Evolutionary conservation across 1,140 invertebrate species (phyloP).

Genomic region (Bursaphelenchus mucronatus): DNA sequence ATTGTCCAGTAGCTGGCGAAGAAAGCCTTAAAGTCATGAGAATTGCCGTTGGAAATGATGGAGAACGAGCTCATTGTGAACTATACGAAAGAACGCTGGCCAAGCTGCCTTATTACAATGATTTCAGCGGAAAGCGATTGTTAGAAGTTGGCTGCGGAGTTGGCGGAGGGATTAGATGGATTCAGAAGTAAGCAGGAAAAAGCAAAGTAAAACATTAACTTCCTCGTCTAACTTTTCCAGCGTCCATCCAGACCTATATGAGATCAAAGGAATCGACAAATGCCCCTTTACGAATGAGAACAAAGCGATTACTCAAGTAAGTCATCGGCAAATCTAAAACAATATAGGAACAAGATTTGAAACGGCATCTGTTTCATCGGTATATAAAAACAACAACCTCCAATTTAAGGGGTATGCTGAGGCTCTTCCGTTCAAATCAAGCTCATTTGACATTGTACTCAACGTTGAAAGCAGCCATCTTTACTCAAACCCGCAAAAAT

Average conservation of each 20-base stretch:
- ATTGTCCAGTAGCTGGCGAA: conserved; percentile 11
- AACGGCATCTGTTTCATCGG: background rate
- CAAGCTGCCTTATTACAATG: conserved; percentile 31
- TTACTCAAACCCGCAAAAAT: conserved; percentile 23
- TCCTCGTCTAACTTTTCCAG: conserved; percentile 19
- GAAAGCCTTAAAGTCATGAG: conserved; percentile 1
- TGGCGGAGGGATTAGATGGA: conserved; percentile 39
- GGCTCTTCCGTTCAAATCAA: conserved; percentile 24
- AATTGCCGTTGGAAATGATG: background rate
- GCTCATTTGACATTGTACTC: conserved; percentile 30
- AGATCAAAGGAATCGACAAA: conserved; percentile 26
- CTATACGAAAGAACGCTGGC: conserved; percentile 40
- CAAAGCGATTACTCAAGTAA: background rate
- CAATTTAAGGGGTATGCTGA: conserved; percentile 32
- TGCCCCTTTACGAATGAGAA: background rate
- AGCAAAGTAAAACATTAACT: background rate
- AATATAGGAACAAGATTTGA: background rate
- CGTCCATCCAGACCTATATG: conserved; percentile 29
- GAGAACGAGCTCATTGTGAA: conserved; percentile 24
- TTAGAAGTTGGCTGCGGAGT: conserved; percentile 38
- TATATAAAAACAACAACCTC: too few relatives aligned
- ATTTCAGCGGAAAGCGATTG: conserved; percentile 22
- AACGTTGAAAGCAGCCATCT: conserved; percentile 44
- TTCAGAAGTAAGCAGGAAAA: conserved; percentile 23
- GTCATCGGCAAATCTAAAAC: background rate